Evolutionary conservation across 2,113 vertebrate species (phyloP).

Genomic region (Ardeotis arabs): DNA sequence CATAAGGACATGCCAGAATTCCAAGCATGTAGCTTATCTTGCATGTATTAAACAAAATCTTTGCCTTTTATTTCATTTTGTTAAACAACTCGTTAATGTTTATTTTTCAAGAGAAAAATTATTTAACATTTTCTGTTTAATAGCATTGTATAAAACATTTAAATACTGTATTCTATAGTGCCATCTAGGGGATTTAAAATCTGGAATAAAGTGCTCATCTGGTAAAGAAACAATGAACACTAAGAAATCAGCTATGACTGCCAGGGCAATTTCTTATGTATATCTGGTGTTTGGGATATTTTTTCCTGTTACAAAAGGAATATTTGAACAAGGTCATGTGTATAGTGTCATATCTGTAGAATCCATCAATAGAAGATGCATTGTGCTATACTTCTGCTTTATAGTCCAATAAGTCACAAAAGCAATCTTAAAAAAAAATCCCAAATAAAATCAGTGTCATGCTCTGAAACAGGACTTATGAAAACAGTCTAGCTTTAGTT

Average conservation of each 20-base stretch:
- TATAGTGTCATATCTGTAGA: background rate
- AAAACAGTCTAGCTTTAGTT: background rate
- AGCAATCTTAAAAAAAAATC: conserved; percentile 37
- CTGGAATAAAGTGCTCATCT: background rate
- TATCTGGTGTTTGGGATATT: background rate
- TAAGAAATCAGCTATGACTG: conserved; percentile 34
- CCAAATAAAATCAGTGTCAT: conserved; percentile 33
- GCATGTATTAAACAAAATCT: background rate
- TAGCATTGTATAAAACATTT: conserved; percentile 56
- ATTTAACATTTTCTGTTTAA: conserved; percentile 51
- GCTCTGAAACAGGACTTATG: conserved; percentile 24
- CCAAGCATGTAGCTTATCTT: conserved; percentile 12
- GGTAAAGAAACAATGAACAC: conserved; percentile 21
- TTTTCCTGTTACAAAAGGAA: conserved; percentile 40
- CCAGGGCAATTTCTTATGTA: conserved; percentile 33
- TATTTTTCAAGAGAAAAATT: conserved; percentile 63
- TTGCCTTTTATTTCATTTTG: conserved; percentile 20
- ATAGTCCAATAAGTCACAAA: conserved; percentile 57
- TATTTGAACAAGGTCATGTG: conserved; percentile 27
- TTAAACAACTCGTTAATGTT: conserved; percentile 47
- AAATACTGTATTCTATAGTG: conserved; percentile 78
- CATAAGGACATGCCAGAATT: conserved; percentile 17
- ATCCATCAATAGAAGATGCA: background rate
- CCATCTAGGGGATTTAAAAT: conserved; percentile 80
- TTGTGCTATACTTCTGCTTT: conserved; percentile 2